Evolutionary conservation across 1,140 invertebrate species (phyloP).

Genomic region (Asobara japonica): DNA sequence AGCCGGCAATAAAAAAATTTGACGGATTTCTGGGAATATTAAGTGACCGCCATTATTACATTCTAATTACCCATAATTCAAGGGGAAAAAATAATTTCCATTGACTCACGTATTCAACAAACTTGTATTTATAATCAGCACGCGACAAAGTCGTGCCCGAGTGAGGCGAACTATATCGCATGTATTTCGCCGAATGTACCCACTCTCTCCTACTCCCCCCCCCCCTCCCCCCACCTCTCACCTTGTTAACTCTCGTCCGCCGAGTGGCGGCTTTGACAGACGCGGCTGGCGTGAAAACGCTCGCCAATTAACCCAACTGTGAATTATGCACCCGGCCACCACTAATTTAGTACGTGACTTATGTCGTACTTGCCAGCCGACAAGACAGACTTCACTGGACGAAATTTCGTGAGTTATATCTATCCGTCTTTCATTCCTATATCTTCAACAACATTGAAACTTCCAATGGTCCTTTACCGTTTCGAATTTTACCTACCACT

Average conservation of each 20-base stretch:
- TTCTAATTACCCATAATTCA: too few species aligned
- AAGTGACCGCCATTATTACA: too few species aligned
- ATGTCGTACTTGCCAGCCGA: slow-evolving; percentile 59
- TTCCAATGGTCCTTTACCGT: background rate
- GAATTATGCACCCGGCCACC: slow-evolving; percentile 59
- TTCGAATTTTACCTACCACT: background rate
- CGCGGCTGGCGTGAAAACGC: slow-evolving; percentile 63
- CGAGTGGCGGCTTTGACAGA: slow-evolving; percentile 56
- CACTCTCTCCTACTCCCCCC: background rate
- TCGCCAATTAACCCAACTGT: slow-evolving; percentile 64
- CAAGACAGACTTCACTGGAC: slow-evolving; percentile 38
- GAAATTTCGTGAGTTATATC: background rate
- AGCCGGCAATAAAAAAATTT: too few species aligned
- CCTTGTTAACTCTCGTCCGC: slow-evolving; percentile 1
- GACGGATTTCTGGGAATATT: too few species aligned
- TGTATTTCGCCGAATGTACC: background rate
- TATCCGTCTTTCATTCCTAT: background rate
- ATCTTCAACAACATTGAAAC: background rate
- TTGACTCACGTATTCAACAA: background rate
- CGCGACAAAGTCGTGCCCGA: background rate
- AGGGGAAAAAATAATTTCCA: background rate
- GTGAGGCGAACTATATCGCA: background rate
- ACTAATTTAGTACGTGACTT: slow-evolving; percentile 65
- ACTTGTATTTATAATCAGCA: background rate
- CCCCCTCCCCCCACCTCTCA: background rate